A percentile compares a stretch with the other conserved stretches of the same genome.
phyloP scores from a whole-genome alignment of 2,113 vertebrate species.

The Odontesthes bonariensis region DNA sequence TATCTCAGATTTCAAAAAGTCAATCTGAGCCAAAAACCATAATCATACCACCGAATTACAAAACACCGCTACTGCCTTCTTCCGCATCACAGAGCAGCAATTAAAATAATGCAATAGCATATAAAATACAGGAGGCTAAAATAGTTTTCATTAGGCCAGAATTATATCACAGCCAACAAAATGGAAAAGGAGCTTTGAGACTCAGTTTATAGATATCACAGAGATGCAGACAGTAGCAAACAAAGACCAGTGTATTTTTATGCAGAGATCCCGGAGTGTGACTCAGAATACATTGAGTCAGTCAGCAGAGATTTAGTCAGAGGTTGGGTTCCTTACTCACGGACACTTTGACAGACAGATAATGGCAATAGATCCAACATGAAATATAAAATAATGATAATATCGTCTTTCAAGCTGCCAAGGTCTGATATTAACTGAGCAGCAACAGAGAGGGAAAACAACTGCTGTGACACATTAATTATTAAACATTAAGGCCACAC shows the following conservation, averaged over 20 bases:
- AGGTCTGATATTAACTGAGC: background rate
- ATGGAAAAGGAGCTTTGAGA: background rate
- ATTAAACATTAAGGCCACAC: background rate
- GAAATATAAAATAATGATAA: constrained; percentile 18
- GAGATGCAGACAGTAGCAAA: constrained; percentile 5
- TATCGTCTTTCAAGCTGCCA: background rate
- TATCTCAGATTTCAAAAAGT: background rate
- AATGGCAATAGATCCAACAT: background rate
- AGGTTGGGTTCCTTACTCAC: background rate
- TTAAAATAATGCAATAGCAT: too few relatives aligned
- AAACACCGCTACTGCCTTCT: background rate
- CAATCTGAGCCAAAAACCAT: too few relatives aligned
- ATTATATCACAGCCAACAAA: background rate
- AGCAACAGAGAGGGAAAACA: background rate
- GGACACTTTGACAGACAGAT: constrained; percentile 20
- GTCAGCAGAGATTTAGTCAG: constrained; percentile 26
- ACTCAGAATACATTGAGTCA: constrained; percentile 30
- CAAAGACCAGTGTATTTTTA: background rate
- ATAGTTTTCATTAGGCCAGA: too few relatives aligned
- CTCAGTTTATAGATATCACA: background rate
- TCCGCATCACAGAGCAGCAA: too few relatives aligned
- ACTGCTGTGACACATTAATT: background rate
- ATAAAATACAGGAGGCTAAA: too few relatives aligned
- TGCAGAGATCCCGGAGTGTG: constrained; percentile 4
- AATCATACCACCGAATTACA: background rate